Evolutionary conservation across 2,888 invertebrate genomes (phyloP).

Genomic region (Lutraria lutraria): DNA sequence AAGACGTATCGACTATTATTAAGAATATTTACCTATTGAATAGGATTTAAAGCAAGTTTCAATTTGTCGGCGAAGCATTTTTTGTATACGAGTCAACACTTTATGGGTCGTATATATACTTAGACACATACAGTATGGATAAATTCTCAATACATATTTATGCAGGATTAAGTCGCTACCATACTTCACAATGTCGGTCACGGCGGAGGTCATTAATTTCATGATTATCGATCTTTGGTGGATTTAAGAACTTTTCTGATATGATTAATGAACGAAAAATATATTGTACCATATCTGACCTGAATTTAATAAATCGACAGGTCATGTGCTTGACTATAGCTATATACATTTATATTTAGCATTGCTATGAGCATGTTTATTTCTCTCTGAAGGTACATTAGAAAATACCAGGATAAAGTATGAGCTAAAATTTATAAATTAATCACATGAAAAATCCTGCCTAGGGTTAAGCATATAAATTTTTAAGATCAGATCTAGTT

Average conservation of each 20-base stretch:
- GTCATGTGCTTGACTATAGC: background rate
- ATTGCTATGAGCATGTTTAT: background rate
- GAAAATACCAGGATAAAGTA: constrained; percentile 21
- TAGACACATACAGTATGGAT: background rate
- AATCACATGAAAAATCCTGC: background rate
- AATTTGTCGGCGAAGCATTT: constrained; percentile 35
- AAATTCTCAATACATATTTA: constrained; percentile 27
- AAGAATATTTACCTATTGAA: constrained; percentile 33
- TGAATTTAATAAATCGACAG: constrained; percentile 15
- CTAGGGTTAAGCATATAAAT: background rate
- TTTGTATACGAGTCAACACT: constrained; percentile 1
- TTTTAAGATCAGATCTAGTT: background rate
- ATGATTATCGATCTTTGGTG: constrained; percentile 15
- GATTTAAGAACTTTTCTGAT: background rate
- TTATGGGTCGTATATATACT: background rate
- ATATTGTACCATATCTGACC: constrained; percentile 17
- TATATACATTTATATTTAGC: background rate
- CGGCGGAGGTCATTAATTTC: constrained; percentile 22
- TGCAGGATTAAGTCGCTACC: constrained; percentile 29
- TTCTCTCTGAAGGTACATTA: background rate
- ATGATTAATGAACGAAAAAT: constrained; percentile 11
- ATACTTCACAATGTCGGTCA: constrained; percentile 8
- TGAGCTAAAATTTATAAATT: background rate
- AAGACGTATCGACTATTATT: constrained; percentile 47
- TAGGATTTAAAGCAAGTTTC: constrained; percentile 37